phyloP scores from a whole-genome alignment of 2,113 vertebrate genomes.

The Nibea coibor region DNA sequence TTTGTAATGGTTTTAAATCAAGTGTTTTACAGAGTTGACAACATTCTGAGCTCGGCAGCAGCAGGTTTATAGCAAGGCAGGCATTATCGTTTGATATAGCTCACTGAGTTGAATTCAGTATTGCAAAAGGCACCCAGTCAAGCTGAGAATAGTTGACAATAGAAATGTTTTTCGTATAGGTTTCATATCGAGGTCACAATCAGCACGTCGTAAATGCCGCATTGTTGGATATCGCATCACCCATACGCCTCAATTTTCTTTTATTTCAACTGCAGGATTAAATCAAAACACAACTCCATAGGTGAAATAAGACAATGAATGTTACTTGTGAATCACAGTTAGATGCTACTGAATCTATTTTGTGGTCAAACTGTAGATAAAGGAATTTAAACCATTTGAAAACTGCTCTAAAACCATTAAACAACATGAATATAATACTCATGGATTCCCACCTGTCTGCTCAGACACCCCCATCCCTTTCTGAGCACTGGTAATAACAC shows the following conservation, averaged over 20 bases:
- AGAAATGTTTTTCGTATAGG: not conserved
- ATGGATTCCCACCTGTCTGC: not conserved
- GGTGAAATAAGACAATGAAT: not conserved
- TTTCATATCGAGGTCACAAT: not conserved
- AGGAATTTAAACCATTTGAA: not conserved
- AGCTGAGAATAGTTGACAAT: not conserved
- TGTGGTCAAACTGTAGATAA: not conserved
- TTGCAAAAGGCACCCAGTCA: not conserved
- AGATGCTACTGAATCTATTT: not conserved
- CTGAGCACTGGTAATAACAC: not conserved
- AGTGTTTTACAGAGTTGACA: not conserved
- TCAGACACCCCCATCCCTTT: not conserved
- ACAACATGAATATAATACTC: not conserved
- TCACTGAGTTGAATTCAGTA: conserved; percentile 11
- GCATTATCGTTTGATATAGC: conserved; percentile 10
- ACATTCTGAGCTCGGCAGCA: not conserved
- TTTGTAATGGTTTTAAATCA: conserved; percentile 2
- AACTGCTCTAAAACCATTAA: not conserved
- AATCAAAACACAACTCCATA: not conserved
- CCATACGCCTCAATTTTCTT: not conserved
- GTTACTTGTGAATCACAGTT: not conserved
- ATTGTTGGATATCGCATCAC: not conserved
- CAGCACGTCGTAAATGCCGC: not conserved
- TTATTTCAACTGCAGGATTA: not conserved
- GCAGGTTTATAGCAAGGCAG: not conserved